Evolutionary conservation across 30 jellyfish, hydroid and myxozoan genomes (phyloP).

Genomic region (Aurelia aurita complex sp. Pacific): DNA sequence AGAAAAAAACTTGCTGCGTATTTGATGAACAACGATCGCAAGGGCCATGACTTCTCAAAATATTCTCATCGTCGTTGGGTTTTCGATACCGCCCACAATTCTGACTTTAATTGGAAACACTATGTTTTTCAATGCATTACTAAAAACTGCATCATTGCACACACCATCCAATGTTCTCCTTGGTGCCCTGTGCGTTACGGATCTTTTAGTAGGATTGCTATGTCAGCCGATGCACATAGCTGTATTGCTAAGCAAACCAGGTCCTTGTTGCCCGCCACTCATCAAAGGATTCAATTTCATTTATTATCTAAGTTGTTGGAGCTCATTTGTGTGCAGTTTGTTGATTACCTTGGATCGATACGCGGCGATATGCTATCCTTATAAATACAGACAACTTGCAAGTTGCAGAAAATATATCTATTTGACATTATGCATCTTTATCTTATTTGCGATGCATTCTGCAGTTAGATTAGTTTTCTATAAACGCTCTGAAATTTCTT

Average conservation of each 20-base stretch:
- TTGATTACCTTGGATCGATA: conserved; percentile 52
- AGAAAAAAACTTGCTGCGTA: too few species aligned
- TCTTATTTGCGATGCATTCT: conserved; percentile 13
- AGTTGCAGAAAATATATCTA: conserved; percentile 9
- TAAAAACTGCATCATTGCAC: conserved; percentile 39
- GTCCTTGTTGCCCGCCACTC: conserved; percentile 41
- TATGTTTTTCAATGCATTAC: conserved; percentile 27
- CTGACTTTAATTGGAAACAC: conserved; percentile 50
- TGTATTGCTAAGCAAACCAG: conserved; percentile 20
- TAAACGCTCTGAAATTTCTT: conserved; percentile 8
- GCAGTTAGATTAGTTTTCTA: conserved; percentile 9
- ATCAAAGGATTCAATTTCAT: conserved; percentile 23
- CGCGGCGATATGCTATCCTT: conserved; percentile 52
- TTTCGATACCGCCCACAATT: conserved; percentile 14
- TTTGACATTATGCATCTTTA: conserved; percentile 3
- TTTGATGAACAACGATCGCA: too few species aligned
- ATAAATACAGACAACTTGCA: conserved; percentile 15
- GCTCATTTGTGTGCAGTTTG: conserved; percentile 28
- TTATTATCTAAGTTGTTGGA: conserved; percentile 39
- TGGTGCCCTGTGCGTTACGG: conserved; percentile 59
- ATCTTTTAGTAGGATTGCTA: conserved; percentile 44
- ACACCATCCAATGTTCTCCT: conserved; percentile 64
- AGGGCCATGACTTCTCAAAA: too few species aligned
- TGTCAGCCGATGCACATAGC: conserved; percentile 57
- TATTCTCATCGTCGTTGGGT: too few species aligned